phyloP scores from a whole-genome alignment of 2,888 invertebrate genomes.

The Eudemis profundana region DNA sequence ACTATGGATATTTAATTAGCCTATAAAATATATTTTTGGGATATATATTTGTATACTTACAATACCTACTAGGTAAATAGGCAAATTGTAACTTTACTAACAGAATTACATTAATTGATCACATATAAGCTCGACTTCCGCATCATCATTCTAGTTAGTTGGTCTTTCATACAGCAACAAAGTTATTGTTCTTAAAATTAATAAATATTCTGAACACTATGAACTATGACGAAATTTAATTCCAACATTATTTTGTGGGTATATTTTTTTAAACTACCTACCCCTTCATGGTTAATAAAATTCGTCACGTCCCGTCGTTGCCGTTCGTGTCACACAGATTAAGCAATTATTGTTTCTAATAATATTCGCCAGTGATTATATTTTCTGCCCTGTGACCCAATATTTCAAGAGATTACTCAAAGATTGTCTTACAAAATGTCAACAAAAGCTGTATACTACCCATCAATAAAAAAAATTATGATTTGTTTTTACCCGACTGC shows the following conservation, averaged over 20 bases:
- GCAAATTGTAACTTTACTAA: not conserved
- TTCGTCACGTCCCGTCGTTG: not conserved
- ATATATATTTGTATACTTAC: not conserved
- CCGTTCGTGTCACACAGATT: not conserved
- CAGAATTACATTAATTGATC: not conserved
- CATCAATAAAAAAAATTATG: slow-evolving; percentile 33
- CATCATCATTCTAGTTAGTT: too few relatives aligned
- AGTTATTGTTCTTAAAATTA: not conserved
- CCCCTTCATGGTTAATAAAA: not conserved
- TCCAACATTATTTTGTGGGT: not conserved
- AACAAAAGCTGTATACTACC: slow-evolving; percentile 32
- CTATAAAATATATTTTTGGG: not conserved
- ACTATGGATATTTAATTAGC: slow-evolving; percentile 3
- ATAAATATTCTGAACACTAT: not conserved
- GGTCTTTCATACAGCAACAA: not conserved
- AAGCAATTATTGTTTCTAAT: not conserved
- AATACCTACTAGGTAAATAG: too few relatives aligned
- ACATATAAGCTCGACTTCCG: too few relatives aligned
- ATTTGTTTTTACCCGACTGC: too few relatives aligned
- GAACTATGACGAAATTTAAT: not conserved
- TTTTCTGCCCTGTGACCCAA: slow-evolving; percentile 2
- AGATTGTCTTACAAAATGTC: slow-evolving; percentile 4
- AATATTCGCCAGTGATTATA: not conserved
- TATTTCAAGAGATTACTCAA: slow-evolving; percentile 1
- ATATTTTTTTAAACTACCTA: not conserved